Percentiles rank a stretch among this genome's conserved stretches.
phyloP scores from a whole-genome alignment of 1,140 invertebrate genomes.

The Tachypleus tridentatus region DNA sequence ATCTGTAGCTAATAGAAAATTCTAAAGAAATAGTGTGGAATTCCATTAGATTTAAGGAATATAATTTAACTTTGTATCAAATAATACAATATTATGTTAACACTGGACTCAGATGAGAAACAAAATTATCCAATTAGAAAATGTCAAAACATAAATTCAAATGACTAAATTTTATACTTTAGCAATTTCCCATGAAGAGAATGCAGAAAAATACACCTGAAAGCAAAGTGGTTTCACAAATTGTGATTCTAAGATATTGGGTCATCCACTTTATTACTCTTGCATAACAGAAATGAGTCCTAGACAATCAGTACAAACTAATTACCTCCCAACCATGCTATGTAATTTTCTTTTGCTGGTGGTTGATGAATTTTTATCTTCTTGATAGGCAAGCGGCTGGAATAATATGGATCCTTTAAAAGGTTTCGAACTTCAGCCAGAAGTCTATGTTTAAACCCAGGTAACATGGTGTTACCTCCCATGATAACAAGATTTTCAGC shows the following conservation, averaged over 20 bases:
- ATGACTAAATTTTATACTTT: not conserved
- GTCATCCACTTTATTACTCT: not conserved
- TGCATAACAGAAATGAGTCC: not conserved
- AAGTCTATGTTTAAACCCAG: conserved; percentile 62
- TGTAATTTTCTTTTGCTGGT: conserved; percentile 70
- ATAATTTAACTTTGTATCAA: not conserved
- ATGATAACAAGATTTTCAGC: conserved; percentile 70
- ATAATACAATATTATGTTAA: conserved; percentile 2
- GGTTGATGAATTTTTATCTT: conserved; percentile 63
- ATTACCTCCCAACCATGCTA: conserved; percentile 67
- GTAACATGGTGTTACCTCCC: conserved; percentile 68
- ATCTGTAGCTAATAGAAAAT: conserved; percentile 13
- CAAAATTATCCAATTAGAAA: not conserved
- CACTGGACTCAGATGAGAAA: conserved; percentile 1
- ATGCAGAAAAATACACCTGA: not conserved
- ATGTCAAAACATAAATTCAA: not conserved
- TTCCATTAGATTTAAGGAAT: conserved; percentile 3
- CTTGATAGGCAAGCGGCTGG: conserved; percentile 47
- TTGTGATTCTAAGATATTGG: not conserved
- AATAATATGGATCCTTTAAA: conserved; percentile 47
- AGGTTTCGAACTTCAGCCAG: conserved; percentile 56
- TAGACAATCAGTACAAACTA: not conserved
- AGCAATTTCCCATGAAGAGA: not conserved
- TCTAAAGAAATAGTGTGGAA: conserved; percentile 24
- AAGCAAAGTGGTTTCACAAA: not conserved